Base-by-base conservation (phyloP, 30 jellyfish, hydroid and myxozoan genomes). In the Turritopsis rubra region DNA sequence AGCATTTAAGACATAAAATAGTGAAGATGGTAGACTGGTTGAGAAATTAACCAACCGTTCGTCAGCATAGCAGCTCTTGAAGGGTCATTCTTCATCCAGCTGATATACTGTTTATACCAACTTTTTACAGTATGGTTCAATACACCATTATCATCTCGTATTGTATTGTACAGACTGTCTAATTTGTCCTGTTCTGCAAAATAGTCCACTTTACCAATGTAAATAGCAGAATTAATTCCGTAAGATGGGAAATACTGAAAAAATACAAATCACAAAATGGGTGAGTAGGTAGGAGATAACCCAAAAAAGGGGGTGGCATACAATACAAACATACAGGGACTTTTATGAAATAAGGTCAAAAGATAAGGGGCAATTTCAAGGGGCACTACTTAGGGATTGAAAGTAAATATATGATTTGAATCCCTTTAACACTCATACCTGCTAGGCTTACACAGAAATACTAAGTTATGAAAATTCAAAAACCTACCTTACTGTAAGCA, bases 231-330 rank as follows among this genome's bases (percentile, higher is more conserved):
- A 20, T 31, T 41, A 8, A 86, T 85, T 22, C 97, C 97, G 18
- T 85, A 90, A 22, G 79, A 73, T 54, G 97, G 95, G 77, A 85
- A 90, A 52, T 85, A 86, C 97, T 90, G 73, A 75, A 75, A 78
- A 75, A 28, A 70, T 25, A 18, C 41, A 87, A 29, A 54, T 52
- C 17, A 16, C 77, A 17, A 22, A 17, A 68, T 7, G 17, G 5
- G 17, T 21, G 30, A 21, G 30, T 68, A 3, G 60, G 13, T 13
- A 41, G 60, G n/a, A n/a, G n/a, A n/a, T n/a, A n/a, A n/a, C n/a
- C n/a, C n/a, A n/a, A n/a, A n/a, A n/a, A n/a, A n/a, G n/a, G n/a
- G n/a, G n/a, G n/a, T n/a, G n/a, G n/a, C n/a, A n/a, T n/a, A n/a
- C n/a, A n/a, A n/a, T n/a, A n/a, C n/a, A n/a, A n/a, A n/a, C n/a